A percentile compares a stretch with the other conserved stretches of the same genome.
Evolutionary conservation across 2,797 vertebrate genomes (phyloP).

Genomic region (Gambelia wislizenii): DNA sequence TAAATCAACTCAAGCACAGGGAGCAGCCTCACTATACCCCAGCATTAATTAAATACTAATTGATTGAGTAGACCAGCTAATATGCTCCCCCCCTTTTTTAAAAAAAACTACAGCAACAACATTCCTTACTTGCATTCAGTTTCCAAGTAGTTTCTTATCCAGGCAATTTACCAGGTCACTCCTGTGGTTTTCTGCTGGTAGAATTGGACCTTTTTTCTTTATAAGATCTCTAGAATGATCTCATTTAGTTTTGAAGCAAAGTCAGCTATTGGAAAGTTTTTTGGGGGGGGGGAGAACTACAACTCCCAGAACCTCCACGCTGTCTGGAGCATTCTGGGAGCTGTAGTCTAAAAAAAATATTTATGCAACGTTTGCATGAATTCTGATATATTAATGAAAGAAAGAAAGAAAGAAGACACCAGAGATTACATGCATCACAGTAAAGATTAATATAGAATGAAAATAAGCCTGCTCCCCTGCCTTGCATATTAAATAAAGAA

Average conservation of each 20-base stretch:
- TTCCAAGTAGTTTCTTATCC: not conserved
- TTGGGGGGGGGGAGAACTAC: too few relatives aligned
- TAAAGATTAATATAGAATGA: conserved; percentile 31
- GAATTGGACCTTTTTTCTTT: not conserved
- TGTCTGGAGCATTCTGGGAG: too few relatives aligned
- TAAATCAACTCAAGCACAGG: not conserved
- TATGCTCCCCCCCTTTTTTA: not conserved
- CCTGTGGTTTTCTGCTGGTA: not conserved
- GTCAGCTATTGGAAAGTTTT: too few relatives aligned
- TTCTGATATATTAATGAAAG: conserved; percentile 1
- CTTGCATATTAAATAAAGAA: conserved; percentile 40
- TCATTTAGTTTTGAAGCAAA: not conserved
- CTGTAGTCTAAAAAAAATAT: too few relatives aligned
- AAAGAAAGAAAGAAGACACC: not conserved
- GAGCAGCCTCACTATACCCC: not conserved
- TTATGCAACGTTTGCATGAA: too few relatives aligned
- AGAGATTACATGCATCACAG: not conserved
- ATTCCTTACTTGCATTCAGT: not conserved
- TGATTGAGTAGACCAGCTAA: not conserved
- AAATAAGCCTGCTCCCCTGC: not conserved
- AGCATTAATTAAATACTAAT: not conserved
- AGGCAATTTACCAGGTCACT: not conserved
- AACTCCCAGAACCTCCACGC: too few relatives aligned
- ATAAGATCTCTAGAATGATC: not conserved
- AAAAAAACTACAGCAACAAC: not conserved